Conservation (phyloP, 2,888 invertebrate genomes). For the Drosophila dives region DNA sequence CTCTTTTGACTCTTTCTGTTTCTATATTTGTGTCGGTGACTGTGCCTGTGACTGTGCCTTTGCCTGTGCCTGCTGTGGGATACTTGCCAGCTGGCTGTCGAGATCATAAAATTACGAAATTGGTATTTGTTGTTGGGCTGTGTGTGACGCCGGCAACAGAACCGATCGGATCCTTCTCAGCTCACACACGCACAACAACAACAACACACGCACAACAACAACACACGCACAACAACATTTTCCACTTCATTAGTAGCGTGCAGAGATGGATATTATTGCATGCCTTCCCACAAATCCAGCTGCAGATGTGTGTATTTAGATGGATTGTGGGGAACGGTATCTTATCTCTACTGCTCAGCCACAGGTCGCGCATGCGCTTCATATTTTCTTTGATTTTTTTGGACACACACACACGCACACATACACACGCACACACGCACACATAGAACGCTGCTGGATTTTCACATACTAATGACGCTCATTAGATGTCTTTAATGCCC, state of each 20-base stretch:
- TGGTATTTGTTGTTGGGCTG: conserved; percentile 29
- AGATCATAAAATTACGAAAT: conserved; percentile 52
- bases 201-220: conserved; percentile 22
- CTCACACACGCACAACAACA: conserved; percentile 27
- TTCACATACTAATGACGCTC: conserved; percentile 75
- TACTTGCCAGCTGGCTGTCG: conserved; percentile 45
- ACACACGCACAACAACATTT: conserved; percentile 44
- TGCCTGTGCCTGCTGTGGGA: conserved; percentile 26
- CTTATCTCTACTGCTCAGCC: conserved; percentile 48
- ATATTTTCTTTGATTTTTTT: conserved; percentile 17
- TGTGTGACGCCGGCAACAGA: conserved; percentile 18
- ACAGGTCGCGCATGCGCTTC: conserved; percentile 53
- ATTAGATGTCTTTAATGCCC: conserved; percentile 73
- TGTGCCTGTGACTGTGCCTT: conserved; percentile 5
- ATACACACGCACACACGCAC: not conserved
- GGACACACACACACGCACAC: conserved; percentile 1
- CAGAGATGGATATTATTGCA: not conserved
- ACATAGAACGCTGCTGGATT: conserved; percentile 11
- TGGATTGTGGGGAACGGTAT: conserved; percentile 22
- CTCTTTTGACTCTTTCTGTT: conserved; percentile 9
- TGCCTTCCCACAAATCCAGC: not conserved
- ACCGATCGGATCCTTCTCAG: conserved; percentile 41
- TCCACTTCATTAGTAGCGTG: conserved; percentile 63
- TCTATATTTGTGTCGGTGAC: not conserved
- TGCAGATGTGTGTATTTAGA: conserved; percentile 12